phyloP scores from a whole-genome alignment of 2,888 invertebrate species.

The Hypselothyrea guttata region DNA sequence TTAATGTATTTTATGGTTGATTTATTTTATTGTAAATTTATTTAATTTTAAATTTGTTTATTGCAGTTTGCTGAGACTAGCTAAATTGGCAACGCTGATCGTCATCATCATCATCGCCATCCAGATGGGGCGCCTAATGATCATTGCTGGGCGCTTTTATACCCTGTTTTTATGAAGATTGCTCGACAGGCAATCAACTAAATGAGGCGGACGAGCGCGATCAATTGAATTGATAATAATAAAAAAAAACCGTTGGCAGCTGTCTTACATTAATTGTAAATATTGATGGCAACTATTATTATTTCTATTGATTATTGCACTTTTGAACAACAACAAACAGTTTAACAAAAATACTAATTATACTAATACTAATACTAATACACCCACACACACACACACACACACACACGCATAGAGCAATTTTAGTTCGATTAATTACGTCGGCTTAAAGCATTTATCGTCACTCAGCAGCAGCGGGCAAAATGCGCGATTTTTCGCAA shows the following conservation, averaged over 20 bases:
- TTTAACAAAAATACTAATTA: too few species aligned
- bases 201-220: constrained; percentile 39
- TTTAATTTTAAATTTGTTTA: too few species aligned
- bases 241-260: constrained; percentile 41
- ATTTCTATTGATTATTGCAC: constrained; percentile 1
- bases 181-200: constrained; percentile 43
- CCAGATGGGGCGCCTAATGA: constrained; percentile 9
- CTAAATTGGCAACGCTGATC: too few species aligned
- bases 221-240: constrained; percentile 43
- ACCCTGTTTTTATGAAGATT: constrained; percentile 39
- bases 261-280: too few species aligned
- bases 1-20: too few species aligned
- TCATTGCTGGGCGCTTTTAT: constrained; percentile 7
- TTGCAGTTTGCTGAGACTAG: too few species aligned
- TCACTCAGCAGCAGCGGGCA: constrained; percentile 24
- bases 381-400: not conserved
- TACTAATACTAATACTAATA: too few species aligned
- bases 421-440: constrained; percentile 27
- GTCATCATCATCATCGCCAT: constrained; percentile 21
- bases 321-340: not conserved
- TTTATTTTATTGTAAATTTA: too few species aligned
- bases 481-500: constrained; percentile 11
- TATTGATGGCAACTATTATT: constrained; percentile 14
- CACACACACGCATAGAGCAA: not conserved
- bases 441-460: constrained; percentile 38